Conservation (phyloP, 2,888 invertebrate genomes). For the Phyllotreta cruciferae region DNA sequence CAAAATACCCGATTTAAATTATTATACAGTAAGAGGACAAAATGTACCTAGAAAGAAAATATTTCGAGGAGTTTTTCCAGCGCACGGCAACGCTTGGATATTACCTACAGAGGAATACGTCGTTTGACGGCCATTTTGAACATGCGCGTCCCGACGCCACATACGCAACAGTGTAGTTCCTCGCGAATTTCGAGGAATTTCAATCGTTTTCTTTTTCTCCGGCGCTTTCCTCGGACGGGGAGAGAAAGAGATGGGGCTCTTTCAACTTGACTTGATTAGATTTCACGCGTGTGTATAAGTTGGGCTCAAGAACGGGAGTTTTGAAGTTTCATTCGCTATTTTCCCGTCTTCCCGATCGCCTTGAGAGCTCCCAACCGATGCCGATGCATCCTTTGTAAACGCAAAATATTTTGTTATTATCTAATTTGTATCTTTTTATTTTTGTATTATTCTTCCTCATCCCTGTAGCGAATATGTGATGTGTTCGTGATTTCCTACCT, state of each 20-base stretch:
- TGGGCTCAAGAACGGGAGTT: constrained; percentile 50
- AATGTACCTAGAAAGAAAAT: background rate
- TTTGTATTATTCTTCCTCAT: background rate
- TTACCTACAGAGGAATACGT: constrained; percentile 37
- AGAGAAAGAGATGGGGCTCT: constrained; percentile 43
- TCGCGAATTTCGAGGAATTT: constrained; percentile 46
- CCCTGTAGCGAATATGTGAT: constrained; percentile 38
- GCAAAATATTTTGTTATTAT: background rate
- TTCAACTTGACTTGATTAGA: constrained; percentile 48
- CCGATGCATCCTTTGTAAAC: constrained; percentile 6
- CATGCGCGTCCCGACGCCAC: constrained; percentile 50
- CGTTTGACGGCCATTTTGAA: constrained; percentile 55
- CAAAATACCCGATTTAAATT: no score
- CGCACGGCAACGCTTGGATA: constrained; percentile 23
- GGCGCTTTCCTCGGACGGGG: constrained; percentile 41
- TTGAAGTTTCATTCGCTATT: constrained; percentile 53
- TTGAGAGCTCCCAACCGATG: constrained; percentile 12
- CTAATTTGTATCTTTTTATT: background rate
- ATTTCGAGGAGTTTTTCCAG: constrained; percentile 19
- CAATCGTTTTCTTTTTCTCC: constrained; percentile 39
- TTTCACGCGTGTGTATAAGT: constrained; percentile 49
- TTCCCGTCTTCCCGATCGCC: constrained; percentile 47
- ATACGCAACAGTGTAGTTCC: constrained; percentile 53
- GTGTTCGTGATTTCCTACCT: constrained; percentile 19
- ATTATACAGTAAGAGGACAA: background rate